Conservation (phyloP, 2,797 vertebrate genomes). For the Enteromius viviparus region DNA sequence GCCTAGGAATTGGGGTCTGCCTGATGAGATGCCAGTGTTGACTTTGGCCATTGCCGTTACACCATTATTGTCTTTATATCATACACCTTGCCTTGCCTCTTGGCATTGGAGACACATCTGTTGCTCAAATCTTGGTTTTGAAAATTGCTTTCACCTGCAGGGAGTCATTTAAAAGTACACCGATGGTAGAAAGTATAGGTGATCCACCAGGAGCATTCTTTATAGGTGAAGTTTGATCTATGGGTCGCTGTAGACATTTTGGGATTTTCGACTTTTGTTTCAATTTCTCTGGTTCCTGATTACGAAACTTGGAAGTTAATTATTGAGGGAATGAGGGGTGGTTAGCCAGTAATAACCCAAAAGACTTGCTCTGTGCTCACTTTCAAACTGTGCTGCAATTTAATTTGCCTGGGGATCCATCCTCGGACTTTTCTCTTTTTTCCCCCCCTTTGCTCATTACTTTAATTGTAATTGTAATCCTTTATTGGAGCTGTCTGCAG, state of each 20-base stretch:
- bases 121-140: constrained; percentile 68
- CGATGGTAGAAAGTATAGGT: constrained; percentile 66
- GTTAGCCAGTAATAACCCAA: constrained; percentile 71
- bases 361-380: constrained; percentile 72
- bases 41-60: constrained; percentile 50
- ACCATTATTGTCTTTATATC: constrained; percentile 18
- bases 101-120: constrained; percentile 71
- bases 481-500: constrained; percentile 83
- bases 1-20: constrained; percentile 65
- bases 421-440: constrained; percentile 74
- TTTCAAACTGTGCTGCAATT: constrained; percentile 78
- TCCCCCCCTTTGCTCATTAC: constrained; percentile 81
- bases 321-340: constrained; percentile 72
- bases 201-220: constrained; percentile 51
- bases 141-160: constrained; percentile 48
- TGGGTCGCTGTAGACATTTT: constrained; percentile 17
- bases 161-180: constrained; percentile 61
- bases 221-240: constrained; percentile 12
- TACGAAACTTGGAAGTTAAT: constrained; percentile 74
- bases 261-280: constrained; percentile 56
- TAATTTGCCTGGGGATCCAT: constrained; percentile 78
- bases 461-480: constrained; percentile 86
- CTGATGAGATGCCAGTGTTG: constrained; percentile 62
- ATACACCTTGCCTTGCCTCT: constrained; percentile 50
- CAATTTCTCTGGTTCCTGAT: constrained; percentile 70